These are phyloP conservation scores for Lutjanus campechanus DNA, from an alignment of 2,797 vertebrate genomes.

Conservation along the genomic window DNA sequence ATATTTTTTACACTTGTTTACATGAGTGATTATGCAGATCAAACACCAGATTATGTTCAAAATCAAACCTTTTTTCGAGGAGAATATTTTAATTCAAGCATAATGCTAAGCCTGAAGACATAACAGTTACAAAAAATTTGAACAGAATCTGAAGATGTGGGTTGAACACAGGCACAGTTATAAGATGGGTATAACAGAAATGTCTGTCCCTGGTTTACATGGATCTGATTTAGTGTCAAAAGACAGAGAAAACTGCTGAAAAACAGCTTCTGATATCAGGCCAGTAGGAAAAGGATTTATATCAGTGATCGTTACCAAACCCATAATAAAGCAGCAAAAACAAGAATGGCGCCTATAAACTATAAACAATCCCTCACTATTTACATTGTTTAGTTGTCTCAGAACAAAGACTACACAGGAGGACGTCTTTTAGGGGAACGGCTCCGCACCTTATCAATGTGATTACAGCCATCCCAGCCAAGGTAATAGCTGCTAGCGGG, in stretches of 20 bases:
- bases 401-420: slow-evolving; percentile 53
- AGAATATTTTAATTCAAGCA: no score
- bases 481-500: slow-evolving; percentile 45
- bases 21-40: no score
- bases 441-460: slow-evolving; percentile 49
- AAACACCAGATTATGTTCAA: no score
- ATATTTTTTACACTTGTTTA: no score
- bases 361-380: slow-evolving; percentile 47
- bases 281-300: slow-evolving; percentile 27
- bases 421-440: slow-evolving; percentile 27
- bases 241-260: not conserved
- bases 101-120: no score
- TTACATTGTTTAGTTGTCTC: slow-evolving; percentile 32
- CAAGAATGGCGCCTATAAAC: slow-evolving; percentile 9
- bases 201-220: not conserved
- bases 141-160: not conserved
- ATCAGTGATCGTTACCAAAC: slow-evolving; percentile 24
- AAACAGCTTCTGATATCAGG: slow-evolving; percentile 16
- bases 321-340: slow-evolving; percentile 19
- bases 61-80: no score
- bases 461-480: slow-evolving; percentile 55
- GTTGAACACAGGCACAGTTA: not conserved
- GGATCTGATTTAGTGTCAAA: not conserved
- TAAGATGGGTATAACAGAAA: not conserved
- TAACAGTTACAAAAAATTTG: no score